phyloP scores from a whole-genome alignment of 2,797 vertebrate species.

The Neomorphus geoffroyi region DNA sequence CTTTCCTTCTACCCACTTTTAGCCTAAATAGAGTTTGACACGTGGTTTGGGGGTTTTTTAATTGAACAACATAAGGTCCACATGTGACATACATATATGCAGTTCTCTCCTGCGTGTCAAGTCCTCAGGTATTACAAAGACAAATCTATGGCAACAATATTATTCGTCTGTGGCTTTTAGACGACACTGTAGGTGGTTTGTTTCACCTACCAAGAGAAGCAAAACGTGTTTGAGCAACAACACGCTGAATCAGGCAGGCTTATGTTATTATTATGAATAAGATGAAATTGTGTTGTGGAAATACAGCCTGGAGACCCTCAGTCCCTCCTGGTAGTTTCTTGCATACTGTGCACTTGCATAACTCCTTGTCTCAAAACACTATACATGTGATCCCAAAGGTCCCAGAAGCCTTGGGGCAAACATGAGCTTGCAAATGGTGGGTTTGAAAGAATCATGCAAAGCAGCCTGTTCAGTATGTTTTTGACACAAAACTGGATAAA shows the following conservation, averaged over 20 bases:
- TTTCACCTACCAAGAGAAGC: background rate
- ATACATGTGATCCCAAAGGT: background rate
- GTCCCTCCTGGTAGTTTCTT: background rate
- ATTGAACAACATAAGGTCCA: background rate
- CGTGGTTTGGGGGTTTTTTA: background rate
- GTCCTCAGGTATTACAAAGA: background rate
- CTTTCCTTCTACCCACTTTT: background rate
- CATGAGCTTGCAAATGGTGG: background rate
- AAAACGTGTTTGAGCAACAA: conserved; percentile 22
- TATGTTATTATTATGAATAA: conserved; percentile 15
- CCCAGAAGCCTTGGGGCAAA: background rate
- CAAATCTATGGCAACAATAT: background rate
- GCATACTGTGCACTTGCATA: background rate
- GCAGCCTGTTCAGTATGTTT: background rate
- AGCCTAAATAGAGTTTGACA: background rate
- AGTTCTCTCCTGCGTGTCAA: background rate
- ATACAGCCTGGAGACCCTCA: background rate
- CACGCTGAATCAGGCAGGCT: background rate
- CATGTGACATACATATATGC: too few relatives aligned
- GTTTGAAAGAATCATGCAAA: background rate
- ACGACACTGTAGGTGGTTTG: background rate
- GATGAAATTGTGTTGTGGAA: conserved; percentile 6
- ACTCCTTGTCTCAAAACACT: background rate
- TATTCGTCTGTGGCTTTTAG: conserved; percentile 9
- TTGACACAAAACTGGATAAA: background rate